Percentiles rank a stretch among this genome's conserved stretches.
Conservation (phyloP, 1,140 invertebrate species). For the Uloborus diversus region DNA sequence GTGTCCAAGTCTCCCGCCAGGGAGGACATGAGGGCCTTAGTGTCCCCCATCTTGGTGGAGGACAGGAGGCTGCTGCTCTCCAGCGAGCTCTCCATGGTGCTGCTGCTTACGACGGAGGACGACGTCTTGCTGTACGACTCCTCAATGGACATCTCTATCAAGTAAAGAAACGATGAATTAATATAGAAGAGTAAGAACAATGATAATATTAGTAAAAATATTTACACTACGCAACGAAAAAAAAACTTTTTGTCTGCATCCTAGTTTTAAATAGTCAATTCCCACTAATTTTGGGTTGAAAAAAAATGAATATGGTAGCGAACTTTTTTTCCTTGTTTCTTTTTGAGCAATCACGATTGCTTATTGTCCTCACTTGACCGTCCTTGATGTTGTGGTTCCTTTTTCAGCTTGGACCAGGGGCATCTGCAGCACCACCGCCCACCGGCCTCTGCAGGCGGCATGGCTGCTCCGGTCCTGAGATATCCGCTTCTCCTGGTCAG, state of each 20-base stretch:
- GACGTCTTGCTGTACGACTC: constrained; percentile 46
- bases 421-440: too few species aligned
- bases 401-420: too few species aligned
- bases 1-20: constrained; percentile 37
- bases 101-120: constrained; percentile 12
- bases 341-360: too few species aligned
- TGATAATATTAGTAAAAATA: background rate
- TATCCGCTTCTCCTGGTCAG: too few species aligned
- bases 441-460: too few species aligned
- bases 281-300: background rate
- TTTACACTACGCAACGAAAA: background rate
- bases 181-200: too few species aligned
- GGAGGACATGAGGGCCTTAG: constrained; percentile 5
- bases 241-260: background rate
- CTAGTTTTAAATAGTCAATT: background rate
- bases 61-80: background rate
- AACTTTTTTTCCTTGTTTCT: background rate
- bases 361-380: too few species aligned
- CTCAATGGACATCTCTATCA: constrained; percentile 49
- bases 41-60: background rate
- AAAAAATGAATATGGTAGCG: background rate
- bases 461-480: too few species aligned
- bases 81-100: background rate
- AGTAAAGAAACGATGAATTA: background rate
- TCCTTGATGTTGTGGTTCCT: too few species aligned